Base-by-base conservation (phyloP, 1,140 invertebrate species). In the Drosophila mauritiana region DNA sequence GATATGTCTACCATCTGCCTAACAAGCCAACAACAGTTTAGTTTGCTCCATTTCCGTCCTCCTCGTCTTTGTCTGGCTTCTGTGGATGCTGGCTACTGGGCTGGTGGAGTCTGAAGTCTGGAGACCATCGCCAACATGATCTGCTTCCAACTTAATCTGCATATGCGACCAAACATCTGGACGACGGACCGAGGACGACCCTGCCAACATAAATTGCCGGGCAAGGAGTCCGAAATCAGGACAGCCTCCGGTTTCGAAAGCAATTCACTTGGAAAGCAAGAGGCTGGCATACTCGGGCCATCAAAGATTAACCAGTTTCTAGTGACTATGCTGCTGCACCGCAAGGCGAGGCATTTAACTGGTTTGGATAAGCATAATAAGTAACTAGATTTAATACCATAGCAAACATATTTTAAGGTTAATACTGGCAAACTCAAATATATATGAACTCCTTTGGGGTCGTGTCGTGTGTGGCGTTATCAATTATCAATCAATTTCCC, bases 1-100 rank as follows among this genome's bases (percentile, higher is more conserved):
- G 64, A 69, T 74, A 52, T 75, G 72, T 73, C 73, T 59, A 61
- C 63, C 54, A 69, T 75, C 52, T 67, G 53, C 72, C 53, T 75
- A 67, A 76, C 73, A 70, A 70, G 64, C 48, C 65, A 69, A 70
- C 68, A 70, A 57, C 68, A 56, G 64, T 70, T 70, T 49, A 48
- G 64, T 70, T 70, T 70, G 51, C 22, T 49, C 65, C 65, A 67
- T 49, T 68, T 46, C 63, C 40, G n/a, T 36, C 22, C 17, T 12
- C n/a, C 17, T n/a, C 52, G 11, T 15, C 25, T 36, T 20, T 20
- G 31, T 20, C 51, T 53, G 34, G 12, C 51, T 15, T 55, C 53
- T 57, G 36, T 25, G 12, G 2, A 7, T 42, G n/a, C 39, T 13
- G 39, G 13, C 2, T 1, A 6, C n/a, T 8, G n/a, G 6, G 7